These are phyloP conservation scores for Onychomys leucogaster DNA, from an alignment of 2,797 vertebrate species.

Conservation along the genomic window DNA sequence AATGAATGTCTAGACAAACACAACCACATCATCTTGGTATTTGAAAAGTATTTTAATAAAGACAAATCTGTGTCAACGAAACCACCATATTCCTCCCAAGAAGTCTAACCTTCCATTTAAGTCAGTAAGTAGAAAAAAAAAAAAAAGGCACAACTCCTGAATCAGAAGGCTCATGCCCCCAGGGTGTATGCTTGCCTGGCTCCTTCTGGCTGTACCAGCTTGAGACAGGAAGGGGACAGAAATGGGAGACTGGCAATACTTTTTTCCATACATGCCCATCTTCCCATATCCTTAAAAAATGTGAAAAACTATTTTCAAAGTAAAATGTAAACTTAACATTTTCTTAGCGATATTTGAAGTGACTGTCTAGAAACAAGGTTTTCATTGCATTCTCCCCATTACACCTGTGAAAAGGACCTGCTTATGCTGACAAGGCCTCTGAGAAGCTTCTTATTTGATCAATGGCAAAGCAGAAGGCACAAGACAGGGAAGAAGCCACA, in stretches of 20 bases:
- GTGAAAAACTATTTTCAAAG: neutral
- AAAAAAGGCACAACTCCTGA: too few relatives aligned
- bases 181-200: neutral
- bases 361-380: fast-evolving
- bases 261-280: neutral
- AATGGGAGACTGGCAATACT: neutral
- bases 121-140: neutral
- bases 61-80: neutral
- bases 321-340: neutral
- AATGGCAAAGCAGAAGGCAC: neutral
- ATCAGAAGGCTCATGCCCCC: neutral
- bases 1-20: neutral
- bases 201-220: neutral
- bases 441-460: neutral
- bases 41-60: neutral
- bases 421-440: neutral
- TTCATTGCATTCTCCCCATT: fast-evolving
- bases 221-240: neutral
- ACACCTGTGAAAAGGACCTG: neutral
- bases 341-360: neutral
- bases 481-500: neutral
- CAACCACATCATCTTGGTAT: fast-evolving
- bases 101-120: too few relatives aligned
- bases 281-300: neutral
- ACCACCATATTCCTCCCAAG: neutral